Base-by-base conservation (phyloP, 2,888 invertebrate genomes). In the Dinocampus coccinellae region DNA sequence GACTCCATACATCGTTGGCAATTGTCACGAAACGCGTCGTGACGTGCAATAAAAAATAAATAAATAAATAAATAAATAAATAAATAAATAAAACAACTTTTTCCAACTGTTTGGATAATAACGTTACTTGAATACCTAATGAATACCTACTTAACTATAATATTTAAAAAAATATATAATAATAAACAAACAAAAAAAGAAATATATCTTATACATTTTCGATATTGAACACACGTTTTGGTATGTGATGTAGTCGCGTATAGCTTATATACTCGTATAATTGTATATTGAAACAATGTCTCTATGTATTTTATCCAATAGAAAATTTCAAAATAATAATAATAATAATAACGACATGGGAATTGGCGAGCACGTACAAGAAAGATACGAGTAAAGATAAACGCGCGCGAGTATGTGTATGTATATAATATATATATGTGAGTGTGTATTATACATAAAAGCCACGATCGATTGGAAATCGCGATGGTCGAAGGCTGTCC, bases 11-110 rank as follows among this genome's bases (percentile, higher is more conserved):
- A 47, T 63, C 47, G 16, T 20, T 47, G 47, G 16, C 16, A 33
- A 69, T 72, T 77, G 77, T 76, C 77, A 76, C 76, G 75, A 72
- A 72, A 71, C 66, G 66, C 72, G 68, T 74, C 77, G 77, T 77
- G 77, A 77, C 75, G 72, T 69, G 73, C 74, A 74, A 77, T 72
- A 72, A 69, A 74, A 77, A 77, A 75, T 26, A n/a, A n/a, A n/a
- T n/a, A n/a, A n/a, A n/a, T n/a, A n/a, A n/a, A n/a, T n/a, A n/a
- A n/a, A n/a, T n/a, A n/a, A n/a, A n/a, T n/a, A n/a, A n/a, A n/a
- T n/a, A n/a, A n/a, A n/a, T n/a, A n/a, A n/a, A n/a, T n/a, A n/a
- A n/a, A n/a, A n/a, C n/a, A n/a, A n/a, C 16, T 47, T 67, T 67
- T 26, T 39, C 58, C 57, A 57, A 26, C 39, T 22, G 67, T 29